Evolutionary conservation across 2,797 vertebrate species (phyloP).

Genomic region (Microhierax caerulescens): DNA sequence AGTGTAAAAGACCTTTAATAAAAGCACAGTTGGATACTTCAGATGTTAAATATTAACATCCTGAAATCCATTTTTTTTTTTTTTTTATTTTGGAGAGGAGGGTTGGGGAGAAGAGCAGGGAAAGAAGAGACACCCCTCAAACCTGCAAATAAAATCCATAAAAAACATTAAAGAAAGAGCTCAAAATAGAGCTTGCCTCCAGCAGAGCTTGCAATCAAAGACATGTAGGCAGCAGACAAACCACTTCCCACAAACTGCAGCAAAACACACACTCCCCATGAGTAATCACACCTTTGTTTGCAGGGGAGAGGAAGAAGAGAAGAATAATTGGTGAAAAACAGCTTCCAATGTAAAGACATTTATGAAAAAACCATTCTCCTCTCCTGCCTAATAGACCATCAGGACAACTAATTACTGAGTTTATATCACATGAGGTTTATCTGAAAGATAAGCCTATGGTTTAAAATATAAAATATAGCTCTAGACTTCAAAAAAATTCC

Average conservation of each 20-base stretch:
- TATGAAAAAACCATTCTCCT: constrained; percentile 35
- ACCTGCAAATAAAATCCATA: constrained; percentile 55
- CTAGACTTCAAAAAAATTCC: not conserved
- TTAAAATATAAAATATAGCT: not conserved
- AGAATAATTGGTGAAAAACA: constrained; percentile 54
- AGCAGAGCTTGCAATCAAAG: constrained; percentile 64
- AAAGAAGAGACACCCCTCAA: constrained; percentile 59
- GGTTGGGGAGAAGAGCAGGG: not conserved
- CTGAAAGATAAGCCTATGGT: not conserved
- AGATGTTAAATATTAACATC: constrained; percentile 65
- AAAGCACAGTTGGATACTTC: constrained; percentile 61
- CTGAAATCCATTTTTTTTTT: not conserved
- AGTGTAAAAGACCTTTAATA: constrained; percentile 61
- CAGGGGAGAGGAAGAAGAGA: constrained; percentile 50
- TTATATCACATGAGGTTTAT: not conserved
- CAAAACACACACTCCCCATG: constrained; percentile 65
- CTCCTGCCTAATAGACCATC: not conserved
- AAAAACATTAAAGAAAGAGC: constrained; percentile 62
- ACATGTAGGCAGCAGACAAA: constrained; percentile 56
- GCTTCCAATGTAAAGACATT: constrained; percentile 52
- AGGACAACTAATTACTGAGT: constrained; percentile 24
- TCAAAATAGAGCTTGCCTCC: constrained; percentile 61
- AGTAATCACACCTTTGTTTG: constrained; percentile 71
- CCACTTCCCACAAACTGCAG: constrained; percentile 62
- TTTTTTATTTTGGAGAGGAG: not conserved